Base-by-base conservation (phyloP, 1,140 invertebrate species). In the Cydia pomonella region DNA sequence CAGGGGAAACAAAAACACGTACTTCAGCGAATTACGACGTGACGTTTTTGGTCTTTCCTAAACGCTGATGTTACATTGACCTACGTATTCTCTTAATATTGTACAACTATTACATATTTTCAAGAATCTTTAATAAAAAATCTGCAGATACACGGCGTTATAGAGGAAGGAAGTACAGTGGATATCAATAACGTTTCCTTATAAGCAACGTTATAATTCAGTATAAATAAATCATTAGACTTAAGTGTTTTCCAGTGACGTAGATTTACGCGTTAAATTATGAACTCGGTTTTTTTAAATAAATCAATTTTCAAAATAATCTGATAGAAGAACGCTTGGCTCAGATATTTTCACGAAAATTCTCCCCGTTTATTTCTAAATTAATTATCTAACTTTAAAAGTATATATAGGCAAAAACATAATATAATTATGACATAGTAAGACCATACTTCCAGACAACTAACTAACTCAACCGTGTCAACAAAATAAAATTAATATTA, bases 141-240 rank as follows among this genome's bases (percentile, higher is more conserved):
- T 53, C 53, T 10, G 21, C 53, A 12, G 23, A 59, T 50, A 13
- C 6, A n/a, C 47, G 18, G n/a, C 47, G 3, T 16, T 47, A 44
- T 16, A 16, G 0, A 44, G 47, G n/a, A 50, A 7, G n/a, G 16
- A 50, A 13, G n/a, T 59, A n/a, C 21, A 59, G 21, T 23, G 53
- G 4, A n/a, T 59, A 59, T 59, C 21, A 59, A 23, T 59, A 59
- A 59, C 21, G 21, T 59, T 59, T 59, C 53, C 53, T 59, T 59
- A 23, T 59, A 59, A 10, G 53, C 21, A 59, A 21, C 6, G 53
- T 59, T 23, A 59, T 59, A 59, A 53, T 53, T 53, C 50, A 53
- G 50, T 53, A 53, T 4, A 53, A 53, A 53, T 53, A 59, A 59
- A 59, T 59, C 16, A 23, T 23, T 59, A 10, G 53, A 59, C 6